A percentile compares a stretch with the other conserved stretches of the same genome.
These are phyloP conservation scores for Bathynomus jamesi DNA, from an alignment of 1,140 invertebrate genomes.

Conservation along the genomic window DNA sequence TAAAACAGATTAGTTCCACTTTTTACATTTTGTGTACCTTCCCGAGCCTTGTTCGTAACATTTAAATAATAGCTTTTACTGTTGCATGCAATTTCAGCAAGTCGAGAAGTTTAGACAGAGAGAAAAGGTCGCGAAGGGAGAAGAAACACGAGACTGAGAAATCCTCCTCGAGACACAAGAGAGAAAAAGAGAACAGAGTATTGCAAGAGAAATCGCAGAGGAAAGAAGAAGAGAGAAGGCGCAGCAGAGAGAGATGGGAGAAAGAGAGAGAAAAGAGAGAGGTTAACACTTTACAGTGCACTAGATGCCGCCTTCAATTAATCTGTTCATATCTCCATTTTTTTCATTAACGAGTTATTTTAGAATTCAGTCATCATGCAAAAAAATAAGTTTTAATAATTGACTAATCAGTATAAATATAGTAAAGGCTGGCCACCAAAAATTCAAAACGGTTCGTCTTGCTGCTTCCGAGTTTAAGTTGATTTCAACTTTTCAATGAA, in stretches of 20 bases:
- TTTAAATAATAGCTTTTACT: no score
- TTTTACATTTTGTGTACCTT: no score
- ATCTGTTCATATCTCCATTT: not conserved
- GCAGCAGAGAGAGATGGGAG: constrained; percentile 44
- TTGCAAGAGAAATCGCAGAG: constrained; percentile 36
- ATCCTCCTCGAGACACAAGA: constrained; percentile 13
- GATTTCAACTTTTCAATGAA: no score
- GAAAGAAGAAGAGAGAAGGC: constrained; percentile 42
- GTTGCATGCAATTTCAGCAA: not conserved
- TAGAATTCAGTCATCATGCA: no score
- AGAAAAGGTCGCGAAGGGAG: constrained; percentile 8
- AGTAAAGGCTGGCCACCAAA: not conserved
- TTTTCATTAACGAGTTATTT: no score
- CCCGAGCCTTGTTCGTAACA: no score
- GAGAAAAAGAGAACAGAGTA: not conserved
- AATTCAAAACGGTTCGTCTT: not conserved
- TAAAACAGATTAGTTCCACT: no score
- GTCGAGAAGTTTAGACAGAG: not conserved
- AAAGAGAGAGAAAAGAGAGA: constrained; percentile 39
- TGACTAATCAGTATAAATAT: no score
- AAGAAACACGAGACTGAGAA: constrained; percentile 22
- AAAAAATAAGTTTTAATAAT: no score
- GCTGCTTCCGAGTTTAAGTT: no score
- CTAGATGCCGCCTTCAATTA: not conserved
- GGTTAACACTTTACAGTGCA: not conserved